A percentile compares a stretch with the other conserved stretches of the same genome.
phyloP scores from a whole-genome alignment of 2,113 vertebrate species.

The Junco hyemalis region DNA sequence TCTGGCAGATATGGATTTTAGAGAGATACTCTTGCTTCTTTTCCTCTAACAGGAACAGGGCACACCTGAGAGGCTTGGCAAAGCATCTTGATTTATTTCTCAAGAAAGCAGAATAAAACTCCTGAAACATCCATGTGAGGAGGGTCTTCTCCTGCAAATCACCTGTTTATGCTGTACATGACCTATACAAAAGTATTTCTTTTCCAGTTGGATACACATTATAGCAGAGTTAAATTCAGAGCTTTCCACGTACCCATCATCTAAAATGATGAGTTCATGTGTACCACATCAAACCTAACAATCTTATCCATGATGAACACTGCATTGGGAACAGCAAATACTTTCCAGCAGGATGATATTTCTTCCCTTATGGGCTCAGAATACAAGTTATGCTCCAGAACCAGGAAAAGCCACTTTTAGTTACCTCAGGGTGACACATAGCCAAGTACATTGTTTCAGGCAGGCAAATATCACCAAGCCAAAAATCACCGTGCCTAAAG shows the following conservation, averaged over 20 bases:
- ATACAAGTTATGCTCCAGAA: background rate
- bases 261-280: background rate
- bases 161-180: background rate
- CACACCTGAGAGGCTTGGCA: background rate
- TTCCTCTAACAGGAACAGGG: background rate
- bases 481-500: background rate
- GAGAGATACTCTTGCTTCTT: background rate
- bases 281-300: background rate
- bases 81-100: background rate
- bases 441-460: background rate
- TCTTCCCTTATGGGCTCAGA: background rate
- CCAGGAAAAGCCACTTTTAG: background rate
- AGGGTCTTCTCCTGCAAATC: background rate
- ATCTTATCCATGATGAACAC: background rate
- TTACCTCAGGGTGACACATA: background rate
- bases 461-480: background rate
- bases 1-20: background rate
- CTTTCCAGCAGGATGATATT: background rate
- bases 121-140: background rate
- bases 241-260: background rate
- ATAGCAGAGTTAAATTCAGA: background rate
- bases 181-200: background rate
- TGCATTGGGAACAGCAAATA: background rate
- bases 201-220: background rate
- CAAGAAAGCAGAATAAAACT: background rate